Evolutionary conservation across 2,797 vertebrate species (phyloP).

Genomic region (Alfaro cultratus): DNA sequence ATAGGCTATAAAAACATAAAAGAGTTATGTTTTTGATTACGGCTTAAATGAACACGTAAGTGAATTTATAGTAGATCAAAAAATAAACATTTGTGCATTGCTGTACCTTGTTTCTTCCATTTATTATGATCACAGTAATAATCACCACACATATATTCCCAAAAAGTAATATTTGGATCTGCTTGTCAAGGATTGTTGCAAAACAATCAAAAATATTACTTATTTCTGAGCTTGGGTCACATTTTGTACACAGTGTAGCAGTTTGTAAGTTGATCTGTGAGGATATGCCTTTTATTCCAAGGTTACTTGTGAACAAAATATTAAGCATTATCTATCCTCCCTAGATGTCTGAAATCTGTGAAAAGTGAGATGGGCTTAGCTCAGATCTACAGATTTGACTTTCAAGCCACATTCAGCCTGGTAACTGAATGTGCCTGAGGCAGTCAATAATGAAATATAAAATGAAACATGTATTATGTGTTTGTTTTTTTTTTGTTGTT

Average conservation of each 20-base stretch:
- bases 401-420: background rate
- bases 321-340: background rate
- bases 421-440: too few species aligned
- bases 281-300: background rate
- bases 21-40: background rate
- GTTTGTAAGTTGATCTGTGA: background rate
- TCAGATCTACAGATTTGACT: background rate
- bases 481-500: background rate
- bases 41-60: too few species aligned
- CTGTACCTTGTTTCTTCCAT: background rate
- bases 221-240: background rate
- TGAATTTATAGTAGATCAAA: background rate
- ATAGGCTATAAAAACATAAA: constrained; percentile 83
- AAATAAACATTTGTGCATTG: background rate
- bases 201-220: background rate
- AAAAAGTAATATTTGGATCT: background rate
- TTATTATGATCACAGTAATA: background rate
- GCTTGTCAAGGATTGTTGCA: background rate
- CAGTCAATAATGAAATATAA: background rate
- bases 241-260: background rate
- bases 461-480: background rate
- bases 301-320: background rate
- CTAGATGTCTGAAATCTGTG: background rate
- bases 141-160: background rate
- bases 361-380: background rate